Evolutionary conservation across 2,113 vertebrate genomes (phyloP).

Genomic region (Hipposideros armiger): DNA sequence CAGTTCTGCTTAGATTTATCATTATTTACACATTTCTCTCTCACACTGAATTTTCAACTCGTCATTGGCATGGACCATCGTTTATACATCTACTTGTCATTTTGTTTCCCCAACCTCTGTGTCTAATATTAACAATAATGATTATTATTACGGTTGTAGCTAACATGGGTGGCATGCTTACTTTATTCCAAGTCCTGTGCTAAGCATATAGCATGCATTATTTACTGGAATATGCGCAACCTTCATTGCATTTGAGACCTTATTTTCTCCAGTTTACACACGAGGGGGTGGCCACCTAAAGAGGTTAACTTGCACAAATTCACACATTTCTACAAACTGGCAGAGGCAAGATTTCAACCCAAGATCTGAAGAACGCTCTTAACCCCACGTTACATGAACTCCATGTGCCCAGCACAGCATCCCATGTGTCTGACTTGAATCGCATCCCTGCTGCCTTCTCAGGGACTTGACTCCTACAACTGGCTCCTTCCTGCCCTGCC

Average conservation of each 20-base stretch:
- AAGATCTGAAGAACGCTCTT: background rate
- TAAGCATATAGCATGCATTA: background rate
- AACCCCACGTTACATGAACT: background rate
- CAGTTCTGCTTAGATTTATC: background rate
- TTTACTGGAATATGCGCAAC: background rate
- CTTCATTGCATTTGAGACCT: background rate
- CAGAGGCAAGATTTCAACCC: background rate
- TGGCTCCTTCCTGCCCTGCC: background rate
- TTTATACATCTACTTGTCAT: background rate
- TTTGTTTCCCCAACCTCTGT: background rate
- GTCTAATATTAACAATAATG: background rate
- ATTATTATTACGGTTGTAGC: background rate
- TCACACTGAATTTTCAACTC: background rate
- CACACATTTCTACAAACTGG: background rate
- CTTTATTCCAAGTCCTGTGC: background rate
- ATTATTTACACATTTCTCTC: background rate
- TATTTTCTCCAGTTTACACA: background rate
- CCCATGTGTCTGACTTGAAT: accelerated
- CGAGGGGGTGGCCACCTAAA: background rate
- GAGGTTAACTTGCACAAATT: background rate
- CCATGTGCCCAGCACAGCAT: accelerated
- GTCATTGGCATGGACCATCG: background rate
- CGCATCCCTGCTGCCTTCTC: background rate
- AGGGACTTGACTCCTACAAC: no score
- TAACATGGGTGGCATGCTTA: background rate